Percentiles rank a stretch among this genome's conserved stretches.
These are phyloP conservation scores for Eristalis intricaria DNA, from an alignment of 2,888 invertebrate genomes.

Conservation along the genomic window DNA sequence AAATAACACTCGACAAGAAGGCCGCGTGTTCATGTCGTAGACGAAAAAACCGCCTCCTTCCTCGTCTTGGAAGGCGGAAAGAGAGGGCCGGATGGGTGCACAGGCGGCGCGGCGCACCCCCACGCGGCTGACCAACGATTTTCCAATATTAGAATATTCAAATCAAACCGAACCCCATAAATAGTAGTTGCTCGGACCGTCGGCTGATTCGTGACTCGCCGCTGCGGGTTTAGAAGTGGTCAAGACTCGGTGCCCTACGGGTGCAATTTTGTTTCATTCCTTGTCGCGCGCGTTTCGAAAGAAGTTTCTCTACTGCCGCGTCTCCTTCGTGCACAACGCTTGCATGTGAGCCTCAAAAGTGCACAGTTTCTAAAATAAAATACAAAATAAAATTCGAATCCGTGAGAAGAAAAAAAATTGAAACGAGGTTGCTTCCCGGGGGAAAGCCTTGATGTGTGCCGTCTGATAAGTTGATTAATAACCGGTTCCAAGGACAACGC, in stretches of 20 bases:
- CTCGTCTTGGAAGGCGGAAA: constrained; percentile 13
- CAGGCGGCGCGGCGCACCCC: constrained; percentile 15
- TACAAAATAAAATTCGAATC: background rate
- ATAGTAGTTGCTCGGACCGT: constrained; percentile 63
- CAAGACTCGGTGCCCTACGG: constrained; percentile 77
- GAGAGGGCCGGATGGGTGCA: background rate
- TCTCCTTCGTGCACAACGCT: constrained; percentile 1
- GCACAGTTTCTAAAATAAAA: constrained; percentile 4
- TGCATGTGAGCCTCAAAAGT: constrained; percentile 7
- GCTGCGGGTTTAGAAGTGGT: constrained; percentile 78
- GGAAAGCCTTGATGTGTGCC: constrained; percentile 12
- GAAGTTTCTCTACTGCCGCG: background rate
- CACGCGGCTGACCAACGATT: constrained; percentile 64
- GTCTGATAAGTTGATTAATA: constrained; percentile 48
- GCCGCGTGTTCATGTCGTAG: constrained; percentile 39
- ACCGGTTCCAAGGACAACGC: constrained; percentile 48
- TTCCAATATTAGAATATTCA: constrained; percentile 75
- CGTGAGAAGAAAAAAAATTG: background rate
- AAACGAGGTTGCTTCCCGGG: background rate
- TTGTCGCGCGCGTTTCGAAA: constrained; percentile 13
- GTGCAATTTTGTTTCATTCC: constrained; percentile 62
- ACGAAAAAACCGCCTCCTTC: constrained; percentile 28
- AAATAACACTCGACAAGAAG: constrained; percentile 4
- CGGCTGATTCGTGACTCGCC: constrained; percentile 34
- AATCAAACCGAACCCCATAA: constrained; percentile 72